Percentiles rank a stretch among this genome's conserved stretches.
Evolutionary conservation across 30 jellyfish, hydroid and myxozoan species (phyloP).

Genomic region (Pelagia noctiluca): DNA sequence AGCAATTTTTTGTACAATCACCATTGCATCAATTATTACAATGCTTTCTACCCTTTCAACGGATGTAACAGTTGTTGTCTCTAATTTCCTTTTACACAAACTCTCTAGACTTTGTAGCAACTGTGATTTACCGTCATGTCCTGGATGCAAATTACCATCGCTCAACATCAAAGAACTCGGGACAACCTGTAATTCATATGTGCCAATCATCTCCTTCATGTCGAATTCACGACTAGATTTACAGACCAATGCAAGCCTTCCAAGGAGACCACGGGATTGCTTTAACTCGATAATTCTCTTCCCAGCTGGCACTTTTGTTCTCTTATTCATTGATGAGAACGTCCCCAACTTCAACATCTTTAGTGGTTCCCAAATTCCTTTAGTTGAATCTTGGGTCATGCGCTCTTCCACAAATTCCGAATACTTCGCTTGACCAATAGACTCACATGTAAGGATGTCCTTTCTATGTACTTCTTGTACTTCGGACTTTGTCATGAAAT

Average conservation of each 20-base stretch:
- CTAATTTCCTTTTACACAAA: slow-evolving; percentile 13
- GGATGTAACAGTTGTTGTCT: slow-evolving; percentile 20
- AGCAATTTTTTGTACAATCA: slow-evolving; percentile 51
- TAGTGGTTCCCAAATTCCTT: not conserved
- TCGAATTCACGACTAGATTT: too few species aligned
- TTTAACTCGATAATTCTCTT: too few species aligned
- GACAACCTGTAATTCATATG: too few species aligned
- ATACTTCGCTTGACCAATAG: too few species aligned
- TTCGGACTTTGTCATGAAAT: slow-evolving; percentile 14
- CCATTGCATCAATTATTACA: slow-evolving; percentile 54
- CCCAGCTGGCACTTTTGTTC: not conserved
- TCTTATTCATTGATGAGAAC: slow-evolving; percentile 1
- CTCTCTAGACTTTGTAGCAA: slow-evolving; percentile 33
- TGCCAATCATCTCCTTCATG: too few species aligned
- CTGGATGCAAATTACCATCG: too few species aligned
- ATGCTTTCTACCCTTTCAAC: slow-evolving; percentile 46
- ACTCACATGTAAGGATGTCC: slow-evolving; percentile 27
- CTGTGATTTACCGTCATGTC: slow-evolving; percentile 9
- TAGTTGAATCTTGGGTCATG: slow-evolving; percentile 14
- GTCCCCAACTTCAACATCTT: slow-evolving; percentile 2
- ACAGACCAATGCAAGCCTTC: too few species aligned
- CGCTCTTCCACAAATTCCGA: slow-evolving; percentile 22
- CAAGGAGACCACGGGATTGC: slow-evolving; percentile 13
- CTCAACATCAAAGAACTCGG: too few species aligned
- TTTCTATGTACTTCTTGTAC: slow-evolving; percentile 20